Percentiles rank a stretch among this genome's conserved stretches.
Conservation (phyloP, 2,797 vertebrate species). For the Strix occidentalis region DNA sequence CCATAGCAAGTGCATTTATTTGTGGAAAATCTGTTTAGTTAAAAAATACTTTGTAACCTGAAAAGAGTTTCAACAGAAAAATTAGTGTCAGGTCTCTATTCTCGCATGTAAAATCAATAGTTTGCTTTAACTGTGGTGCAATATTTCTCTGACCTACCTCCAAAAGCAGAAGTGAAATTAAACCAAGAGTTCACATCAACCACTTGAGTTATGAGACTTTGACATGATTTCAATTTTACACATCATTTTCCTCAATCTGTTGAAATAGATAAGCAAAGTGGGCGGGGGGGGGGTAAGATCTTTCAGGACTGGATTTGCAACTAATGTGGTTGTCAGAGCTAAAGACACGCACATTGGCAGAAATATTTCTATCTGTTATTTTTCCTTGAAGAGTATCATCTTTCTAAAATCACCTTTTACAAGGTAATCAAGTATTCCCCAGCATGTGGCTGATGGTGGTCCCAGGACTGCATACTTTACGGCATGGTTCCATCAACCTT, state of each 20-base stretch:
- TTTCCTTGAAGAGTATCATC: conserved; percentile 1
- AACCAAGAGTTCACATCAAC: neutral
- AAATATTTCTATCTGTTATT: conserved; percentile 13
- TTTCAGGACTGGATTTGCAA: conserved; percentile 29
- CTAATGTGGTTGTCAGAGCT: conserved; percentile 23
- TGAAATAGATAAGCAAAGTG: conserved; percentile 33
- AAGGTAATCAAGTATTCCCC: conserved; percentile 1
- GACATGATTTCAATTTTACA: conserved; percentile 42
- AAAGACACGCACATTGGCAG: neutral
- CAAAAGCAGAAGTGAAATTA: conserved; percentile 39
- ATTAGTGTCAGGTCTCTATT: neutral
- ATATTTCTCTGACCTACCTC: conserved; percentile 25
- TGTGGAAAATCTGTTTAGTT: neutral
- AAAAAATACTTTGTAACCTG: neutral
- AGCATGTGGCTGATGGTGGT: neutral
- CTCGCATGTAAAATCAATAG: neutral
- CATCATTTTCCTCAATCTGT: conserved; percentile 23
- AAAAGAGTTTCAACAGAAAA: neutral
- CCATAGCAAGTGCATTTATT: neutral
- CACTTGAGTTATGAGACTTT: neutral
- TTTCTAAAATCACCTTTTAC: conserved; percentile 29
- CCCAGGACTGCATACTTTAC: neutral
- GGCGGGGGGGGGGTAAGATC: neutral
- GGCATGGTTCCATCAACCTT: conserved; percentile 19
- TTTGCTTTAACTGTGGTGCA: neutral